Conservation (phyloP, 1,140 invertebrate species). For the Caenorhabditis briggsae region DNA sequence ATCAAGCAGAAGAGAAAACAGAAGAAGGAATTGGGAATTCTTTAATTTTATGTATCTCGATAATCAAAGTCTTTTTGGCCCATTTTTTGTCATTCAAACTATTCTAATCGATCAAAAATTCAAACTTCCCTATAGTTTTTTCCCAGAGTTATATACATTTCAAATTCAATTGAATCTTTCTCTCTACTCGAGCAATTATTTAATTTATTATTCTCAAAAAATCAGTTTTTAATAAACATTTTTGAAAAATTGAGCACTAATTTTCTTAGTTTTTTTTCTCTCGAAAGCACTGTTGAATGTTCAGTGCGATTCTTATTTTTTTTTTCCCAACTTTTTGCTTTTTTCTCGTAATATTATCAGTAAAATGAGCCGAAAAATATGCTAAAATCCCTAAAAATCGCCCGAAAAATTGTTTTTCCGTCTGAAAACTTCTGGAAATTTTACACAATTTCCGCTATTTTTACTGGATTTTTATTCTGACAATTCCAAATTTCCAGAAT, state of each 20-base stretch:
- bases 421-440: too few species aligned
- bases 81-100: neutral
- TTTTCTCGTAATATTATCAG: neutral
- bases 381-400: too few species aligned
- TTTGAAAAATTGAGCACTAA: neutral
- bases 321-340: neutral
- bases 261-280: neutral
- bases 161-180: too few species aligned
- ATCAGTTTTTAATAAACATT: neutral
- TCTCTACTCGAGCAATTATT: too few species aligned
- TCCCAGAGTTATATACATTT: too few species aligned
- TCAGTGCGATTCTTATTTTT: conserved; percentile 2
- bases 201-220: neutral
- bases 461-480: too few species aligned
- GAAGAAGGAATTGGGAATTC: conserved; percentile 81
- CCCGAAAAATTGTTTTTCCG: too few species aligned
- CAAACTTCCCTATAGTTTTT: too few species aligned
- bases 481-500: too few species aligned
- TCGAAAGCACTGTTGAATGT: neutral
- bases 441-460: too few species aligned
- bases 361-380: neutral
- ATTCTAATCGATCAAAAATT: too few species aligned
- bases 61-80: neutral
- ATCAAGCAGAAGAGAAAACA: conserved; percentile 96
- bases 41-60: neutral